These are phyloP conservation scores for Proterorhinus semilunaris DNA, from an alignment of 2,113 vertebrate genomes.

Conservation along the genomic window DNA sequence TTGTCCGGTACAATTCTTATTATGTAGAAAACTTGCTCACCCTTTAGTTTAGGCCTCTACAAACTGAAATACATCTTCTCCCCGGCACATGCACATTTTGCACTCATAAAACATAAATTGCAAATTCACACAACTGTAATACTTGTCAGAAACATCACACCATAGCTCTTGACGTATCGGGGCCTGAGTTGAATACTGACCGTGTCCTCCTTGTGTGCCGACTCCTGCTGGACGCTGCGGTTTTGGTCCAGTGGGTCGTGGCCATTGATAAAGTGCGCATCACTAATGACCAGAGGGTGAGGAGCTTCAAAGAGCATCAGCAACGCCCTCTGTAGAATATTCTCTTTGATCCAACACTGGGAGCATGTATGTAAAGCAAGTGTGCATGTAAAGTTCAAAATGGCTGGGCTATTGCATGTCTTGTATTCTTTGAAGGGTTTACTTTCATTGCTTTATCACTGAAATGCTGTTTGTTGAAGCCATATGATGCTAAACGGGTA, in stretches of 20 bases:
- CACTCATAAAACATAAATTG: too few species aligned
- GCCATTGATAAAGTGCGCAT: constrained; percentile 18
- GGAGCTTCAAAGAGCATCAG: constrained; percentile 50
- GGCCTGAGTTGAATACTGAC: constrained; percentile 16
- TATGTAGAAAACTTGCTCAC: too few species aligned
- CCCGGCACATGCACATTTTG: too few species aligned
- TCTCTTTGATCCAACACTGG: constrained; percentile 36
- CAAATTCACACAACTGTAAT: too few species aligned
- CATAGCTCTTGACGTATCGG: neutral
- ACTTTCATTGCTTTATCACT: neutral
- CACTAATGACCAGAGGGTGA: constrained; percentile 41
- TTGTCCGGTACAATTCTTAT: too few species aligned
- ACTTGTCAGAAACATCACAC: too few species aligned
- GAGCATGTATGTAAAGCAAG: constrained; percentile 12
- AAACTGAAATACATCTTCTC: too few species aligned
- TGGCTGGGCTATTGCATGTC: neutral
- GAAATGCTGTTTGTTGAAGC: too few species aligned
- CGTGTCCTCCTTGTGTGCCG: neutral
- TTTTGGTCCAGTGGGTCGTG: constrained; percentile 37
- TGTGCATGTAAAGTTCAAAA: constrained; percentile 15
- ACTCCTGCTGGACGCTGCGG: constrained; percentile 27
- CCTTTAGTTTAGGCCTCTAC: too few species aligned
- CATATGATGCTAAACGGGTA: too few species aligned
- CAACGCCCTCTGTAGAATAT: constrained; percentile 25
- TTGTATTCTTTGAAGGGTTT: neutral